Base-by-base conservation (phyloP, 2,113 vertebrate genomes). In the Ailurus styani region DNA sequence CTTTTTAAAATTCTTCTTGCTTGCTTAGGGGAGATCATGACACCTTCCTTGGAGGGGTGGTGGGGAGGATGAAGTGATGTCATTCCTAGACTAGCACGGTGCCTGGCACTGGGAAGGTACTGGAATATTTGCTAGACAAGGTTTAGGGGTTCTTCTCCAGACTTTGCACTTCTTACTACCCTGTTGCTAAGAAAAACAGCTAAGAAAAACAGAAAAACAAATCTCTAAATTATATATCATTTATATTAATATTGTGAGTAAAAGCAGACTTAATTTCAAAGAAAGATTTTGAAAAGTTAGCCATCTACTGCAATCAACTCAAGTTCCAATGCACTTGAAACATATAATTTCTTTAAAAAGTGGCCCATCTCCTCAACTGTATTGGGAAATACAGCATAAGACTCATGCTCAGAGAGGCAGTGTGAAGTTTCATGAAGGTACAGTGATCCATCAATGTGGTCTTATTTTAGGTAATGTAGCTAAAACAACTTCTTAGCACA, bases 261-360 rank as follows among this genome's bases (percentile, higher is more conserved):
- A 85, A 90, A 79, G 54, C 29, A 93, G 72, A 89, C 93, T 94
- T 93, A 60, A 66, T 93, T 93, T 79, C 29, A 87, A 78, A 84
- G 75, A 60, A 70, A 83, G 47, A 4, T 42, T 10, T 55, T 12
- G 23, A 84, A 87, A 68, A 40, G 9, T 55, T 79, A 70, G 20
- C 27, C 68, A 34, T 42, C 20, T 54, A 50, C 20, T 27, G 25
- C 34, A 73, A 54, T 83, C 55, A 88, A 34, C 17, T 77, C 54
- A 40, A 66, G 14, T 7, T 52, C 15, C 10, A 62, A 42, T 21
- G 60, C 60, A 93, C 25, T 11, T 21, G n/a, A 66, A 62, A 73
- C 21, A 90, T 8, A 14, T 45, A 72, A 84, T 3, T 79, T 27
- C 17, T 85, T 95, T 50, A 52, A 86, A 83, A 64, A 21, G 23